phyloP scores from a whole-genome alignment of 2,113 vertebrate species.

The Eptatretus burgeri region DNA sequence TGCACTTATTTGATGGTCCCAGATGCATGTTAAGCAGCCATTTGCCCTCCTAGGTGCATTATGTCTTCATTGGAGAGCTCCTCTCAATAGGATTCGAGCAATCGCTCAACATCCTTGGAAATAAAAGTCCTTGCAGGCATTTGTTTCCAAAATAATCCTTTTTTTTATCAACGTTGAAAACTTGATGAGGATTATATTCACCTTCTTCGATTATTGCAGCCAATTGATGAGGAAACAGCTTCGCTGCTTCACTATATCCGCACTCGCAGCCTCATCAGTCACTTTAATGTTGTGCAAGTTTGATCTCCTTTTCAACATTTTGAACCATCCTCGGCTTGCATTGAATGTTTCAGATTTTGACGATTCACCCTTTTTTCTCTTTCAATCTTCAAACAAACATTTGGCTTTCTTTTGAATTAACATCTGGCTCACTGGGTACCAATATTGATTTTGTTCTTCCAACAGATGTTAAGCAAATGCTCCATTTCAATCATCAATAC shows the following conservation, averaged over 20 bases:
- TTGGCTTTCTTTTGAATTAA: slow-evolving; percentile 6
- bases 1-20: too few species aligned
- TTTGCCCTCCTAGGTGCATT: too few species aligned
- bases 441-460: slow-evolving; percentile 6
- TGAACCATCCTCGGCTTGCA: slow-evolving; percentile 8
- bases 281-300: too few species aligned
- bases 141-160: background rate
- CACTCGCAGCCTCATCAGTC: background rate
- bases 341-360: background rate
- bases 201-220: background rate
- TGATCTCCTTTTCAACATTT: background rate
- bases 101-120: slow-evolving; percentile 1
- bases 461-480: slow-evolving; percentile 6
- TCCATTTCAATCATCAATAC: slow-evolving; percentile 1
- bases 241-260: slow-evolving; percentile 3
- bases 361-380: background rate
- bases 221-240: background rate
- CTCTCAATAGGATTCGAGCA: slow-evolving; percentile 7
- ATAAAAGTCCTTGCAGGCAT: background rate
- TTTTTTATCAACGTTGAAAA: slow-evolving; percentile 8
- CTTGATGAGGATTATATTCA: slow-evolving; percentile 8
- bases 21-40: too few species aligned
- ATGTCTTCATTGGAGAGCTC: background rate
- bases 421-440: background rate
- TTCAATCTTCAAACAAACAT: slow-evolving; percentile 7